phyloP scores from a whole-genome alignment of 2,888 invertebrate species.

The Polia nebulosa region DNA sequence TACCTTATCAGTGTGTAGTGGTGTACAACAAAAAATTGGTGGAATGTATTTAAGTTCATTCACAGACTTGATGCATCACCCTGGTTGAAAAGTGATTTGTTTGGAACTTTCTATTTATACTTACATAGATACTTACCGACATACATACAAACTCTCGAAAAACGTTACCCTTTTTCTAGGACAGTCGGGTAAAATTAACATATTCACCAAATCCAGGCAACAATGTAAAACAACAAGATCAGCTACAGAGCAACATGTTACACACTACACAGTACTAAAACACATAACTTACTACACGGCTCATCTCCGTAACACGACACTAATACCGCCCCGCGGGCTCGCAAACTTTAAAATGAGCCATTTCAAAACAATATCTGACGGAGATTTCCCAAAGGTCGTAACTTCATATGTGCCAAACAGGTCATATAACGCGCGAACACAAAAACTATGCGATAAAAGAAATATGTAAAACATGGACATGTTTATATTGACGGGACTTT shows the following conservation, averaged over 20 bases:
- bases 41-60: too few species aligned
- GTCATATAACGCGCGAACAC: constrained; percentile 45
- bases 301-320: constrained; percentile 63
- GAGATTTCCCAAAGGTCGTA: constrained; percentile 83
- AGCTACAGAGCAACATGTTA: constrained; percentile 9
- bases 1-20: too few species aligned
- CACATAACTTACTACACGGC: constrained; percentile 55
- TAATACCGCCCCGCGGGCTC: constrained; percentile 68
- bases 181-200: neutral
- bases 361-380: constrained; percentile 87
- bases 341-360: constrained; percentile 83
- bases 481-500: constrained; percentile 26
- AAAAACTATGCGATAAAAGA: constrained; percentile 58
- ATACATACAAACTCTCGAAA: too few species aligned
- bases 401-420: constrained; percentile 66
- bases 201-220: constrained; percentile 14
- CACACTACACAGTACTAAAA: constrained; percentile 44
- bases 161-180: too few species aligned
- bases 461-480: constrained; percentile 28
- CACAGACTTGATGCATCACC: too few species aligned
- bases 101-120: too few species aligned
- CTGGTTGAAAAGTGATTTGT: too few species aligned
- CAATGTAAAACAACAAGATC: constrained; percentile 40
- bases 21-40: too few species aligned
- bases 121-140: too few species aligned